Conservation (phyloP, 1,140 invertebrate genomes). For the Varroa destructor region DNA sequence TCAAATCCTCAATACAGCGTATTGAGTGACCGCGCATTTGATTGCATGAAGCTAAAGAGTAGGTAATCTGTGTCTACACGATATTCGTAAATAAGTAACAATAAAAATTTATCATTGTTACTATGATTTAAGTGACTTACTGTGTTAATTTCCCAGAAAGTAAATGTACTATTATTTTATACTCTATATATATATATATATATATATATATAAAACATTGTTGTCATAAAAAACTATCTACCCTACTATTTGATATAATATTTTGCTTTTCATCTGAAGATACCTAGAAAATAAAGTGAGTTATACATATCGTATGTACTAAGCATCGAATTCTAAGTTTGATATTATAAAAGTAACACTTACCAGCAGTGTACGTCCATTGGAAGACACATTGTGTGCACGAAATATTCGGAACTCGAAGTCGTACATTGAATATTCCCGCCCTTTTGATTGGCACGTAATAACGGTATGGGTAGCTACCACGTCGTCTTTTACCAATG, state of each 20-base stretch:
- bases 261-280: no score
- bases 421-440: slow-evolving; percentile 33
- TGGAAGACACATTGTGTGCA: slow-evolving; percentile 39
- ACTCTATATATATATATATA: slow-evolving; percentile 6
- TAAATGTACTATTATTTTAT: no score
- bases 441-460: slow-evolving; percentile 29
- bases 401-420: slow-evolving; percentile 37
- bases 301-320: no score
- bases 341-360: background rate
- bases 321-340: no score
- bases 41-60: background rate
- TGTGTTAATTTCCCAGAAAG: background rate
- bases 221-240: no score
- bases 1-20: background rate
- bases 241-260: no score
- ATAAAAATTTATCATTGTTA: background rate
- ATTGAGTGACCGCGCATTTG: background rate
- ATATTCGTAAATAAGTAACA: slow-evolving; percentile 21
- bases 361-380: slow-evolving; percentile 41
- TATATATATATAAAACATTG: background rate
- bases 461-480: background rate
- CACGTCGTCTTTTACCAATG: background rate
- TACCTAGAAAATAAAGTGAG: no score
- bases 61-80: background rate
- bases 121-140: background rate